phyloP scores from a whole-genome alignment of 2,797 vertebrate species.

The Neosilurus hyrtlii region DNA sequence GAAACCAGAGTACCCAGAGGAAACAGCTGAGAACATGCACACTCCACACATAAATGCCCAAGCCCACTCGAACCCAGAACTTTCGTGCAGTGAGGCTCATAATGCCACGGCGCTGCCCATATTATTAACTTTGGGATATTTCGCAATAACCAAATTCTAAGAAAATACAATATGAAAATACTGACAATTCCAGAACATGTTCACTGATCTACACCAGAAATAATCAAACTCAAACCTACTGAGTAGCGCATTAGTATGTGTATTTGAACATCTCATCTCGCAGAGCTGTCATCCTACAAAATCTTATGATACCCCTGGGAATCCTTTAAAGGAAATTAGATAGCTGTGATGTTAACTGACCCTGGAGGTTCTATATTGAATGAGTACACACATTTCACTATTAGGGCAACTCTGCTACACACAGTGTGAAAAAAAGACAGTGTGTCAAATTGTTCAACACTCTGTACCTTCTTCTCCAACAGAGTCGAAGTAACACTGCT shows the following conservation, averaged over 20 bases:
- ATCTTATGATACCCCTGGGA: not conserved
- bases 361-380: constrained; percentile 12
- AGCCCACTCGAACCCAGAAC: no score
- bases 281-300: not conserved
- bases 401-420: not conserved
- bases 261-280: not conserved
- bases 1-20: no score
- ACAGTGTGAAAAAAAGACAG: not conserved
- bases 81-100: no score
- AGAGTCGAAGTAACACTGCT: constrained; percentile 23
- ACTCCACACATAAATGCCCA: no score
- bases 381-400: not conserved
- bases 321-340: constrained; percentile 13
- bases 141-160: not conserved
- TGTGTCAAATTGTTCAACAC: constrained; percentile 15
- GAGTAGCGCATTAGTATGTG: not conserved
- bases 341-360: constrained; percentile 5
- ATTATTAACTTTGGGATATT: not conserved
- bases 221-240: not conserved
- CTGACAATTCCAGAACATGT: not conserved
- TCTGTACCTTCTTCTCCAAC: not conserved
- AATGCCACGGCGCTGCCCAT: no score
- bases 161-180: not conserved
- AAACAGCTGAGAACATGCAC: no score
- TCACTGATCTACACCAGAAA: not conserved